phyloP scores from a whole-genome alignment of 2,113 vertebrate genomes.

The Piaya cayana region DNA sequence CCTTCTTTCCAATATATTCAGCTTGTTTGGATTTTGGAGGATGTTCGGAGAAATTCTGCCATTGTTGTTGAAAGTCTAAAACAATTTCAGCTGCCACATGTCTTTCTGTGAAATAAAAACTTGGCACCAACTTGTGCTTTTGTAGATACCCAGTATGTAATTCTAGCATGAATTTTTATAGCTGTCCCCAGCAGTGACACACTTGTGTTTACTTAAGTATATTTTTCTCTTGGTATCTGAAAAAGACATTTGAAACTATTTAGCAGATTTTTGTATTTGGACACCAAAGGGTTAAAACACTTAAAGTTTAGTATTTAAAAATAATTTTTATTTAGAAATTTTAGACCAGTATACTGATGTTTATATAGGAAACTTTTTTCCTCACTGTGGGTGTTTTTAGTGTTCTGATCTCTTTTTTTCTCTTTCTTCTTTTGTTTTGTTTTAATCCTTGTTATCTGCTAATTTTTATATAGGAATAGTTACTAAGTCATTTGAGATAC shows the following conservation, averaged over 20 bases:
- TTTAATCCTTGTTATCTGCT: slow-evolving; percentile 83
- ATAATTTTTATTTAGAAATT: slow-evolving; percentile 63
- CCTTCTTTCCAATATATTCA: neutral
- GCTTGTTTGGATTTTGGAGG: neutral
- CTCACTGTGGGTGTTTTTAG: slow-evolving; percentile 72
- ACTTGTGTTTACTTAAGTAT: slow-evolving; percentile 22
- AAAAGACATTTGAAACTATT: slow-evolving; percentile 37
- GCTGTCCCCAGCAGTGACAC: slow-evolving; percentile 10
- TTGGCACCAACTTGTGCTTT: slow-evolving; percentile 78
- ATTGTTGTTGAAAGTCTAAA: neutral
- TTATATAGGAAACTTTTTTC: slow-evolving; percentile 64
- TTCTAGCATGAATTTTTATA: slow-evolving; percentile 22
- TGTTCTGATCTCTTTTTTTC: slow-evolving; percentile 71
- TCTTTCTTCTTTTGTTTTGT: slow-evolving; percentile 61
- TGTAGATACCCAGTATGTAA: slow-evolving; percentile 53
- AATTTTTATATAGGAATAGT: slow-evolving; percentile 81
- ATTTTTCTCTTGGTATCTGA: slow-evolving; percentile 52
- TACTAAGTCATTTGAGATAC: slow-evolving; percentile 81
- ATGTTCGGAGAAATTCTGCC: neutral
- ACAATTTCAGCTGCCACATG: neutral
- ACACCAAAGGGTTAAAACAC: slow-evolving; percentile 84
- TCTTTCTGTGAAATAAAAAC: slow-evolving; percentile 74
- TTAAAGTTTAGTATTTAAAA: slow-evolving; percentile 44
- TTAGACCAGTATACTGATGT: slow-evolving; percentile 69
- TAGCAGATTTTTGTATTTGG: slow-evolving; percentile 67